Evolutionary conservation across 2,797 vertebrate species (phyloP).

Genomic region (Threskiornis aethiopicus): DNA sequence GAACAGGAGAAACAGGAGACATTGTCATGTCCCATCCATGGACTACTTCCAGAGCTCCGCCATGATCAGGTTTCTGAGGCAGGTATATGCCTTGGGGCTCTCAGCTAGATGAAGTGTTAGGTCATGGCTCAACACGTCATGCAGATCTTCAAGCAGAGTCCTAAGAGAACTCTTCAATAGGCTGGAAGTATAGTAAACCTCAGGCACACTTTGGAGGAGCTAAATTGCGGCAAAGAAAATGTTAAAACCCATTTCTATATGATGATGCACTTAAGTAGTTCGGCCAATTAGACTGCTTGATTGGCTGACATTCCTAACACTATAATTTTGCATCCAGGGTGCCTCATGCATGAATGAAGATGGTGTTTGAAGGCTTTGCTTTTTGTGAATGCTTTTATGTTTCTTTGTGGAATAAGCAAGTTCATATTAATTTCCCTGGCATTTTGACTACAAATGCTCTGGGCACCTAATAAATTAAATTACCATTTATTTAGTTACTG

Average conservation of each 20-base stretch:
- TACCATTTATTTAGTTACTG: slow-evolving; percentile 59
- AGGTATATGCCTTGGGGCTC: neutral
- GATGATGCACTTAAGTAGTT: neutral
- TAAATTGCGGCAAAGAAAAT: neutral
- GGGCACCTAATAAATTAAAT: slow-evolving; percentile 59
- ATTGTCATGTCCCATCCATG: neutral
- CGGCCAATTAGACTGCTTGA: slow-evolving; percentile 40
- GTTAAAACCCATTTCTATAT: slow-evolving; percentile 21
- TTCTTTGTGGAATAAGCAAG: slow-evolving; percentile 9
- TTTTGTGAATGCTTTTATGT: neutral
- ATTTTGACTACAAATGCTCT: slow-evolving; percentile 47
- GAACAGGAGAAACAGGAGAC: neutral
- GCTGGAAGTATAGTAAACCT: neutral
- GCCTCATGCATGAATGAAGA: slow-evolving; percentile 34
- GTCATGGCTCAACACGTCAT: neutral
- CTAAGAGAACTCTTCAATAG: neutral
- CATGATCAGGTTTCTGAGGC: neutral
- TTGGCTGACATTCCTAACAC: slow-evolving; percentile 34
- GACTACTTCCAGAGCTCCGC: neutral
- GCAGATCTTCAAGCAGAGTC: neutral
- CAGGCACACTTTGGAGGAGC: neutral
- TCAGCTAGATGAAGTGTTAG: neutral
- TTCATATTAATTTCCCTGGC: slow-evolving; percentile 54
- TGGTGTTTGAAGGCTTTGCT: neutral
- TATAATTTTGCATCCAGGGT: slow-evolving; percentile 25